Base-by-base conservation (phyloP, 2,113 vertebrate genomes). In the Leptobrachium leishanense region DNA sequence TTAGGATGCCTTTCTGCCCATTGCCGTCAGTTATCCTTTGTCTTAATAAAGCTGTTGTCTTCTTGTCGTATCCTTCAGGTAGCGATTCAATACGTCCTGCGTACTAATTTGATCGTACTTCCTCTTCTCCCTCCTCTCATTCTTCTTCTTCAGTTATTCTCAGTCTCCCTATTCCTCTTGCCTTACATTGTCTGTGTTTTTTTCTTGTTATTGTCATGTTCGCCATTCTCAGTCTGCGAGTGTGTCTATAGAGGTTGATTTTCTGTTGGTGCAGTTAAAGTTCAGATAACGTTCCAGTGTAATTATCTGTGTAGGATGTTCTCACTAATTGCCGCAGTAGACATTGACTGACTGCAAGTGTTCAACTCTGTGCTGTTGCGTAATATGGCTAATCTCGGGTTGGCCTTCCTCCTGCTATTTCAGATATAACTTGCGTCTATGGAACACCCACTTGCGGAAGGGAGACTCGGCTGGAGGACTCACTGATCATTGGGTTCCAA, bases 21-120 rank as follows among this genome's bases (percentile, higher is more conserved):
- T 68, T 83, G 69, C 75, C 8, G 62, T 76, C 1, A 72, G 3
- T 76, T 57, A 68, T 84, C 46, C 0, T 83, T 73, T 9, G 69
- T 79, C 80, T 70, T 39, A 71, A 68, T 65, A 77, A 72, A 71
- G 6, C 65, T 83, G 77, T 84, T 20, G 81, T 2, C 76, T 68
- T 66, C 76, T 50, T 1, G 67, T 7, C 0, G 82, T 78, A 63
- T 53, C 59, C 68, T 76, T 76, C 75, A 68, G 75, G 75, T 43
- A 68, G 75, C 20, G 65, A 76, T 76, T 68, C 75, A 76, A 13
- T 68, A 68, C 41, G 40, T 77, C 75, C 50, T 77, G 43, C 39
- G 41, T 53, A 77, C 67, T 77, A 69, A 77, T 77, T 77, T 70
- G 50, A 69, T 77, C n/a, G 20, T 69, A 59, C 54, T 59, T 70